Percentiles rank a stretch among this genome's conserved stretches.
Conservation (phyloP, 2,888 invertebrate species). For the Subacronicta megacephala region DNA sequence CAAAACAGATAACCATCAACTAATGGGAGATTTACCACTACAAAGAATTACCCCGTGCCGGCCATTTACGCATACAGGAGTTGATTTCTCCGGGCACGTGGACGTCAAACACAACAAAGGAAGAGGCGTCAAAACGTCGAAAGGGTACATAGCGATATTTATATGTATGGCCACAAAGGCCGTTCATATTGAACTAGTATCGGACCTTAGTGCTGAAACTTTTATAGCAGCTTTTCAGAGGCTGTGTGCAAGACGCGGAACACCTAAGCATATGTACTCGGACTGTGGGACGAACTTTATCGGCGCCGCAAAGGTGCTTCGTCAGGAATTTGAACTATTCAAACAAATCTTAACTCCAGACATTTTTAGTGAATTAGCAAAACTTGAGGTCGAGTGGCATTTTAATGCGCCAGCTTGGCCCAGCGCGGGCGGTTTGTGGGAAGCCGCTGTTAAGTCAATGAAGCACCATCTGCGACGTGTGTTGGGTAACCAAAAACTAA, state of each 20-base stretch:
- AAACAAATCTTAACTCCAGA: slow-evolving; percentile 1
- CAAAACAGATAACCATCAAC: no score
- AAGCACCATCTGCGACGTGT: slow-evolving; percentile 12
- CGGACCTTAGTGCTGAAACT: slow-evolving; percentile 5
- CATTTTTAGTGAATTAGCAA: not conserved
- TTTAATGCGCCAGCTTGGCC: slow-evolving; percentile 9
- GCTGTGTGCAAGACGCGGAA: slow-evolving; percentile 22
- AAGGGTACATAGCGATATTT: no score
- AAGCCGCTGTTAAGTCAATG: slow-evolving; percentile 14
- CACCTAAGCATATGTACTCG: slow-evolving; percentile 27
- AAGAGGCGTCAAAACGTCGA: no score
- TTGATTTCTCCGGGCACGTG: no score
- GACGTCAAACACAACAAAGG: no score
- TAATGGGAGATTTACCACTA: no score
- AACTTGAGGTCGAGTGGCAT: slow-evolving; percentile 1
- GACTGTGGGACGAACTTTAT: slow-evolving; percentile 22
- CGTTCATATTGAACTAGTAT: no score
- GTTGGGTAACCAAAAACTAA: slow-evolving; percentile 14
- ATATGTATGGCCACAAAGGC: no score
- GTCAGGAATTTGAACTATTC: slow-evolving; percentile 4
- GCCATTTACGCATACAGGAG: no score
- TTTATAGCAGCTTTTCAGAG: slow-evolving; percentile 25
- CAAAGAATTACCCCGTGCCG: no score
- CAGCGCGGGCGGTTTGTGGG: slow-evolving; percentile 10
- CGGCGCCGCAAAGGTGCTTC: slow-evolving; percentile 1